These are phyloP conservation scores for Atherinomorus stipes DNA, from an alignment of 2,113 vertebrate genomes.

Conservation along the genomic window DNA sequence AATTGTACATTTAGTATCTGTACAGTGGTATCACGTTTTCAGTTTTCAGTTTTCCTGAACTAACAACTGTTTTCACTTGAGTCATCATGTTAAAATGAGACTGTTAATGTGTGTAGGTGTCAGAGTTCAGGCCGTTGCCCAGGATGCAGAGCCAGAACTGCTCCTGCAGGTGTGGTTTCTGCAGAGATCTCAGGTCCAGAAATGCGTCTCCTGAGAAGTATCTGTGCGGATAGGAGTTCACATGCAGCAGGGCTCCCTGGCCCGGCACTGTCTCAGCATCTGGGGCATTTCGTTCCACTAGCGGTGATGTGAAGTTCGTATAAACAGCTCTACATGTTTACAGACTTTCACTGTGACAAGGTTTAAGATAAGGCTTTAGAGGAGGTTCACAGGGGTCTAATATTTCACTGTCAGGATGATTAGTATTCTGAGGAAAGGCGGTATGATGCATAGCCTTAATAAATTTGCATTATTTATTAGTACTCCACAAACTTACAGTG, in stretches of 20 bases:
- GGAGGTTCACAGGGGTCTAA: constrained; percentile 14
- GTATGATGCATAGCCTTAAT: constrained; percentile 49
- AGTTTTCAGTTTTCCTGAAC: too few species aligned
- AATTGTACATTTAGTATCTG: too few species aligned
- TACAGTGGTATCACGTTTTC: too few species aligned
- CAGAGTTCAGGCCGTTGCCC: too few species aligned
- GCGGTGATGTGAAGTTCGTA: constrained; percentile 16
- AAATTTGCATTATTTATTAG: constrained; percentile 63
- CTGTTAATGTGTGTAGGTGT: too few species aligned
- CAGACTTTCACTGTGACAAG: background rate
- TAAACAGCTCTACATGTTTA: constrained; percentile 25
- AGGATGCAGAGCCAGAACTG: too few species aligned
- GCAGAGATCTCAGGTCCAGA: constrained; percentile 41
- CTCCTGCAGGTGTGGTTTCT: too few species aligned
- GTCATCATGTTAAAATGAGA: too few species aligned
- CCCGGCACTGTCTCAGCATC: constrained; percentile 5
- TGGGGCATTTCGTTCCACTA: background rate
- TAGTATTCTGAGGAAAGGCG: constrained; percentile 57
- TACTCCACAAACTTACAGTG: constrained; percentile 32
- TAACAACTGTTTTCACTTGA: too few species aligned
- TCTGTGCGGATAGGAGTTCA: constrained; percentile 52
- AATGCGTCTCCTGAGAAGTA: constrained; percentile 51
- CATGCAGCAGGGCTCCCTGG: constrained; percentile 24
- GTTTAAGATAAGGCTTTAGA: constrained; percentile 49
- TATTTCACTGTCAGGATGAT: constrained; percentile 28